Evolutionary conservation across 1,140 invertebrate species (phyloP), one percentile per base, ranked within the genome.

Genomic region (Drosophila grimshawi): DNA sequence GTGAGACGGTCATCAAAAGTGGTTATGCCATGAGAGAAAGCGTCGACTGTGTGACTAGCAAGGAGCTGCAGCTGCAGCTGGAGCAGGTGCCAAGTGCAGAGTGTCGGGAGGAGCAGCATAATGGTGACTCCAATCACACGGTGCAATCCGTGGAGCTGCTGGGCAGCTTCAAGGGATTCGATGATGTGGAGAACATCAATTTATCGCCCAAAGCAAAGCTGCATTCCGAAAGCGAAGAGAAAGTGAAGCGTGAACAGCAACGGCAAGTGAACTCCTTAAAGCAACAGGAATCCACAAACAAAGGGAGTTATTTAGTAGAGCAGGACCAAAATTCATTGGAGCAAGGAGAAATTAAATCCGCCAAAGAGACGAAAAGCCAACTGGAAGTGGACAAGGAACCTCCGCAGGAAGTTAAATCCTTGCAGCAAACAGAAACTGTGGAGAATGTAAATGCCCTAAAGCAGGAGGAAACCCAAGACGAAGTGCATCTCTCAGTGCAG

Each of bases 1-100:
- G 82, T 5, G 85, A 89, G 43, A 89, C 85, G 3, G 85, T 89
- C 30, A 89, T 89, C 33, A 89, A 89, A 43, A 81, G 81, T 30
- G 85, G 57, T n/a, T 71, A 59, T 6, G 64, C 60, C 10, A 49
- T 86, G 46, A 45, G 82, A 19, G 39, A 71, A 66, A 78, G 4
- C 5, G 35, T 1, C 7, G 32, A 4, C 51, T 29, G 35, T 7
- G 33, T n/a, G 57, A 70, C 8, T 43, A 63, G 37, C n/a, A 29
- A 10, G 7, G 61, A 60, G 1, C n/a, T 35, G 41, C 10, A 41
- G 3, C 4, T 33, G 37, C 43, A 57, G 29, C 11, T 6, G 4
- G 5, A 51, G 30, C 32, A 37, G 46, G 39, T 29, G 48, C 62
- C 37, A 19, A 1, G 19, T 19, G 19, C 19, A 30, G 57, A 51